These are phyloP conservation scores for Polymixis lichenea DNA, from an alignment of 2,888 invertebrate species.

Conservation along the genomic window DNA sequence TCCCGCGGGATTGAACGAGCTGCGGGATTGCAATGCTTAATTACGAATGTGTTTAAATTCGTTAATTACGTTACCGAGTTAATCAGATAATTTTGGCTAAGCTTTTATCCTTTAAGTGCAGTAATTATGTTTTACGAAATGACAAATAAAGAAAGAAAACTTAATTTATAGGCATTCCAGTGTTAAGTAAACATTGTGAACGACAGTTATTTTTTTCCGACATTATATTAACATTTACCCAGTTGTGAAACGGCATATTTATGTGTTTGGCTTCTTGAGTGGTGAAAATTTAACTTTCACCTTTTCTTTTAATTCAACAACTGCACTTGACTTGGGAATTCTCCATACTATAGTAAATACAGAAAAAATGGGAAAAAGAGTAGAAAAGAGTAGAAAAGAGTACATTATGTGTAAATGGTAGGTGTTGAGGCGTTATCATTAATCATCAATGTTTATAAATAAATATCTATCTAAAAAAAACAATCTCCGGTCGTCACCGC, in stretches of 20 bases:
- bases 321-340: neutral
- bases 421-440: too few relatives aligned
- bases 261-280: slow-evolving; percentile 3
- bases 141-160: slow-evolving; percentile 1
- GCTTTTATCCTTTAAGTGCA: neutral
- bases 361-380: neutral
- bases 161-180: slow-evolving; percentile 15
- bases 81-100: neutral
- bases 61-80: neutral
- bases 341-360: neutral
- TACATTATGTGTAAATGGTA: too few relatives aligned
- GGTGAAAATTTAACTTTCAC: neutral
- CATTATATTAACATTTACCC: slow-evolving; percentile 29
- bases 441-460: too few relatives aligned
- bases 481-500: too few relatives aligned
- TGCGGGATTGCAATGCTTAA: too few relatives aligned
- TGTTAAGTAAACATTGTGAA: slow-evolving; percentile 35
- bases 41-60: neutral
- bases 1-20: too few relatives aligned
- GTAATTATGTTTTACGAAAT: slow-evolving; percentile 5
- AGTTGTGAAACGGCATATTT: slow-evolving; percentile 3
- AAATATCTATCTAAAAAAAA: too few relatives aligned
- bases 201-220: slow-evolving; percentile 16
- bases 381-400: too few relatives aligned
- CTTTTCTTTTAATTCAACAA: neutral